Evolutionary conservation across 2,888 invertebrate species (phyloP), one percentile per base, ranked within the genome.

Genomic region (Incurvaria masculella): DNA sequence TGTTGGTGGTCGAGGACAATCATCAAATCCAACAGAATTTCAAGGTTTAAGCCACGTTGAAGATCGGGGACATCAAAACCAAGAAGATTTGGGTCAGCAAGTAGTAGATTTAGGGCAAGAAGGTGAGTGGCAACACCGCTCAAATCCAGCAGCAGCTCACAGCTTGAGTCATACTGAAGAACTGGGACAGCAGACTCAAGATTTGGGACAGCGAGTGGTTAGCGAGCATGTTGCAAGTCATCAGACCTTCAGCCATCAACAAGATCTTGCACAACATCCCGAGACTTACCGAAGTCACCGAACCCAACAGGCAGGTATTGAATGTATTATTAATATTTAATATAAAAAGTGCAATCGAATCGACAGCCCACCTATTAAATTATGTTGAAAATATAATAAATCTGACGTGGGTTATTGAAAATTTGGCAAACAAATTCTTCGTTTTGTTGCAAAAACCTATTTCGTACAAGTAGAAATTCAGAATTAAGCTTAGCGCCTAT

Each of bases 141-240:
- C 53, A 27, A 51, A 54, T 63, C 21, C 53, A 53, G 44, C n/a
- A n/a, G n/a, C n/a, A n/a, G 48, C 52, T 45, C 55, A 56, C 16
- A 51, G 54, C 46, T 53, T 57, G 45, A 54, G 53, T 17, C 61
- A 62, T n/a, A 23, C 58, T 57, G 56, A 60, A 52, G 18, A 57
- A 57, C 47, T 60, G 52, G 55, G 59, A 57, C 33, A 57, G 45
- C 51, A 63, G 59, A 26, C 51, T 54, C 60, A 67, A 58, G 62
- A 65, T 49, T 53, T 61, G 38, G 55, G 56, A 46, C 59, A 61
- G 21, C 56, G 23, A 23, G 10, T 23, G 23, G 23, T 6, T 33
- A 3, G 14, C 11, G 11, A 33, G 33, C 33, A n/a, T 23, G 33
- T 33, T 8, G 33, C n/a, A n/a, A 33, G 14, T 33, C 33, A n/a